A percentile compares a stretch with the other conserved stretches of the same genome.
Conservation (phyloP, 2,888 invertebrate species). For the Pristionchus maxplancki region DNA sequence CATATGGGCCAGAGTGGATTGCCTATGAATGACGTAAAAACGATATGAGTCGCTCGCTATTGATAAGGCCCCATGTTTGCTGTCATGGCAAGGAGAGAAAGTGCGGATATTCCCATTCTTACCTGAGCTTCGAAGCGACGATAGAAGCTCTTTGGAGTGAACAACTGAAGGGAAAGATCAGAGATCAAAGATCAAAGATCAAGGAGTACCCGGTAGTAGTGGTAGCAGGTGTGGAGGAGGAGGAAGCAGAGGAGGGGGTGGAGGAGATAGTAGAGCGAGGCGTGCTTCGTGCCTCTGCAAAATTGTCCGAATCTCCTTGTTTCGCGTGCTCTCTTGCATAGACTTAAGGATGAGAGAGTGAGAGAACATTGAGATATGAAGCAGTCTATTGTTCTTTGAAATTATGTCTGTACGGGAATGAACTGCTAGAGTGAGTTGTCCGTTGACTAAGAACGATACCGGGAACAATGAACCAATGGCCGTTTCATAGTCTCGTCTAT, state of each 20-base stretch:
- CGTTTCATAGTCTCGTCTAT: no score
- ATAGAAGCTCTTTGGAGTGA: neutral
- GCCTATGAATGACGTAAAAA: neutral
- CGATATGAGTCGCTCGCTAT: neutral
- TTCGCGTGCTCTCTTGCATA: no score
- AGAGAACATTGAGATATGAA: no score
- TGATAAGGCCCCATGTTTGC: neutral
- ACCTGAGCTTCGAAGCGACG: neutral
- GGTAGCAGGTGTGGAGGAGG: neutral
- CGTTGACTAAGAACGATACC: no score
- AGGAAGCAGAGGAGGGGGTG: neutral
- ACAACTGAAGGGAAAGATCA: neutral
- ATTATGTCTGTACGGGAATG: no score
- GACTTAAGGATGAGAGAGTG: no score
- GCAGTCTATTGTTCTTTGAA: no score
- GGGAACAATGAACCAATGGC: no score
- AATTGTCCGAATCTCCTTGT: neutral
- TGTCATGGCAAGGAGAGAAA: neutral
- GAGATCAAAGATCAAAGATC: neutral
- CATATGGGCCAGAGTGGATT: neutral
- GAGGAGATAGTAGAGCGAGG: neutral
- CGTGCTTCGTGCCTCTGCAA: conserved; percentile 15
- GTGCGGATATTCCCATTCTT: neutral
- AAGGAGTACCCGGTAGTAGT: conserved; percentile 25
- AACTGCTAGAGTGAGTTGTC: no score